These are phyloP conservation scores for Fringilla coelebs DNA, from an alignment of 2,797 vertebrate genomes.

Conservation along the genomic window DNA sequence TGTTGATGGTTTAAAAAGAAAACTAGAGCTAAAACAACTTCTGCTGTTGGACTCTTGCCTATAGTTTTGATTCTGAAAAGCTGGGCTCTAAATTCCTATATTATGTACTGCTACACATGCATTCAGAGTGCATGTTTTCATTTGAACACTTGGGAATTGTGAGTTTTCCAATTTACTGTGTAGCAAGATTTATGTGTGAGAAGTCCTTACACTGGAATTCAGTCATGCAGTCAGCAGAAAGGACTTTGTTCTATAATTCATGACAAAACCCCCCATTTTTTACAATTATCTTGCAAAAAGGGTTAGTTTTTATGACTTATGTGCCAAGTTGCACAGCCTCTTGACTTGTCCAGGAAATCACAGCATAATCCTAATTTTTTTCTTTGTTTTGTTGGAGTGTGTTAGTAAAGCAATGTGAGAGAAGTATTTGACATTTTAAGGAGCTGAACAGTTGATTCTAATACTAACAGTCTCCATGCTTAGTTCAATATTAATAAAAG, in stretches of 20 bases:
- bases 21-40: neutral
- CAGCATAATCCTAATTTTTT: neutral
- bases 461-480: neutral
- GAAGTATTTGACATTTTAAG: neutral
- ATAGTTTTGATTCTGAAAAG: neutral
- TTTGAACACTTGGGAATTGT: neutral
- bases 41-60: neutral
- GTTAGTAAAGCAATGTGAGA: neutral
- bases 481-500: neutral
- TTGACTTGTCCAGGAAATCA: neutral
- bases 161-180: slow-evolving; percentile 23
- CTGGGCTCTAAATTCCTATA: neutral
- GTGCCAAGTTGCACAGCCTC: neutral
- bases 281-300: neutral
- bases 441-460: neutral
- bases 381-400: neutral
- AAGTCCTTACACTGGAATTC: neutral
- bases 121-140: neutral
- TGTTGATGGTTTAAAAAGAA: neutral
- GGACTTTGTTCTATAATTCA: neutral
- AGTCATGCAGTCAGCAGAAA: neutral
- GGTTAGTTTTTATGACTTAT: neutral
- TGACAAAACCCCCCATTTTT: neutral
- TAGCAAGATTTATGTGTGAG: neutral
- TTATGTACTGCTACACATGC: neutral